A percentile compares a stretch with the other conserved stretches of the same genome.
phyloP scores from a whole-genome alignment of 1,140 invertebrate genomes.

The Dendrolimus punctatus region DNA sequence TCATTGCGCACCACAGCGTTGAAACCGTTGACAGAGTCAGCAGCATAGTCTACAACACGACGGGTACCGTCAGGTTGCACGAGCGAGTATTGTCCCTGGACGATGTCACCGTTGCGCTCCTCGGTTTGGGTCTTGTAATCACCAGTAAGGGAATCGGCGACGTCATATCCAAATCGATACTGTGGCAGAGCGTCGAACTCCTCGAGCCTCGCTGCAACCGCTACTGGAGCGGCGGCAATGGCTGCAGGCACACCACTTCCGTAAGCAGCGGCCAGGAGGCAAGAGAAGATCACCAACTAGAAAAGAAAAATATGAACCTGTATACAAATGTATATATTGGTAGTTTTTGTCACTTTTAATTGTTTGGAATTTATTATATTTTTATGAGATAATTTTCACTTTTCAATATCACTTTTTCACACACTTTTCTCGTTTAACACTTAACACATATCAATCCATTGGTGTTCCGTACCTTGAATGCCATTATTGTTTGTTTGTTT shows the following conservation, averaged over 20 bases:
- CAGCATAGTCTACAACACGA: slow-evolving; percentile 72
- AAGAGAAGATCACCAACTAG: slow-evolving; percentile 53
- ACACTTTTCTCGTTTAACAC: slow-evolving; percentile 20
- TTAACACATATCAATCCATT: slow-evolving; percentile 44
- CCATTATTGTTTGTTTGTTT: slow-evolving; percentile 39
- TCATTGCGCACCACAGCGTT: slow-evolving; percentile 73
- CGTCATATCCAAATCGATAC: slow-evolving; percentile 75
- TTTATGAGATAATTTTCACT: slow-evolving; percentile 9
- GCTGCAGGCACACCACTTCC: slow-evolving; percentile 47
- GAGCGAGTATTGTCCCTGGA: slow-evolving; percentile 74
- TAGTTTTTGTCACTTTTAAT: no score
- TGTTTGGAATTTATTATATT: not conserved
- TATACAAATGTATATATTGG: not conserved
- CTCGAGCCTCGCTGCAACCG: slow-evolving; percentile 58
- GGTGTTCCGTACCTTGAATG: slow-evolving; percentile 52
- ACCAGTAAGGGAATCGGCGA: slow-evolving; percentile 75
- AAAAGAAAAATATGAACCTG: slow-evolving; percentile 20
- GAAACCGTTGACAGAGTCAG: slow-evolving; percentile 75
- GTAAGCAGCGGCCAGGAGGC: slow-evolving; percentile 42
- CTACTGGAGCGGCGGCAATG: slow-evolving; percentile 45
- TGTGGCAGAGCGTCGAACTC: slow-evolving; percentile 75
- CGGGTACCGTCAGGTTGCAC: slow-evolving; percentile 74
- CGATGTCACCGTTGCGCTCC: slow-evolving; percentile 74
- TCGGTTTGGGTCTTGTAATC: slow-evolving; percentile 76
- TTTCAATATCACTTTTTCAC: slow-evolving; percentile 35